A percentile compares a stretch with the other conserved stretches of the same genome.
Conservation (phyloP, 2,888 invertebrate species). For the Saturnia pavonia region DNA sequence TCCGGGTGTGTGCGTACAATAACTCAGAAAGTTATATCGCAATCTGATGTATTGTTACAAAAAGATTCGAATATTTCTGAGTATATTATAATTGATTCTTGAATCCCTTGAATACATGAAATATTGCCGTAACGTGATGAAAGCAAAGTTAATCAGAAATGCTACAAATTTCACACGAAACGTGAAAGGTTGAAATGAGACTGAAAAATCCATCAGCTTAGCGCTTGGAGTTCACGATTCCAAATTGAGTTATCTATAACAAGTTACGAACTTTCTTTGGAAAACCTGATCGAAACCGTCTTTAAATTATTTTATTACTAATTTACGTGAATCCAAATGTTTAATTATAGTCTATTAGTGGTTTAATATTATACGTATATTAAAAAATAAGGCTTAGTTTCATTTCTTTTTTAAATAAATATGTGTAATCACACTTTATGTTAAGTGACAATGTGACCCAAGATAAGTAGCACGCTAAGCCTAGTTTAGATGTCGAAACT, state of each 20-base stretch:
- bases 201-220: constrained; percentile 32
- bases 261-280: constrained; percentile 37
- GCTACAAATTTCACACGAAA: constrained; percentile 6
- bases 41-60: no score
- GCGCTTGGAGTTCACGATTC: constrained; percentile 33
- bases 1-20: no score
- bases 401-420: not conserved
- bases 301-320: constrained; percentile 28
- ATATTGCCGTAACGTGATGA: not conserved
- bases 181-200: constrained; percentile 22
- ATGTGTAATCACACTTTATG: no score
- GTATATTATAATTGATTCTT: no score
- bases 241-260: constrained; percentile 39
- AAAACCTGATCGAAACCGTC: constrained; percentile 23
- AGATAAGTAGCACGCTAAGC: no score
- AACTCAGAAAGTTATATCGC: no score
- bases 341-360: not conserved
- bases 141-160: not conserved
- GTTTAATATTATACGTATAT: not conserved
- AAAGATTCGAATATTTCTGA: no score
- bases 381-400: not conserved
- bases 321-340: not conserved
- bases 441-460: no score
- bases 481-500: no score
- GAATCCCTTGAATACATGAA: not conserved